A percentile compares a stretch with the other conserved stretches of the same genome.
These are phyloP conservation scores for Acrobasis repandana DNA, from an alignment of 2,888 invertebrate genomes.

Conservation along the genomic window DNA sequence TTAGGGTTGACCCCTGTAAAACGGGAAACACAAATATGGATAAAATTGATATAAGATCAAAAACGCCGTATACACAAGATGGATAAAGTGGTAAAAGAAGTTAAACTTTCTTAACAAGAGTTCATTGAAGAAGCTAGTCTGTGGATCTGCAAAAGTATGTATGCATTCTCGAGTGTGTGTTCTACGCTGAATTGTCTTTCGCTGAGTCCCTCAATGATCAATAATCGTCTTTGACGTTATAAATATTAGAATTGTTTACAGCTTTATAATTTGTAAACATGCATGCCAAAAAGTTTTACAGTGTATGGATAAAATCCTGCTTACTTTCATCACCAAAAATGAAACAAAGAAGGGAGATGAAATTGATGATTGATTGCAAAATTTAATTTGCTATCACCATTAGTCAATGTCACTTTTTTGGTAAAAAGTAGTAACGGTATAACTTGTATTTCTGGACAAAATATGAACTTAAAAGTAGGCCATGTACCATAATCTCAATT, in stretches of 20 bases:
- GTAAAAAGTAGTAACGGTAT: neutral
- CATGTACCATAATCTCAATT: neutral
- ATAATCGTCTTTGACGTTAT: no score
- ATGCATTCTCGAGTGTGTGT: no score
- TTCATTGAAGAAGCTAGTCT: no score
- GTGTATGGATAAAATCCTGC: neutral
- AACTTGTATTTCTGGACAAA: constrained; percentile 11
- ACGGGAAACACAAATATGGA: no score
- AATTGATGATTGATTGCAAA: constrained; percentile 17
- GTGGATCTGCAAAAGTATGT: no score
- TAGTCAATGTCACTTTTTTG: constrained; percentile 10
- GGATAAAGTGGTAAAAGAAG: no score
- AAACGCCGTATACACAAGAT: no score
- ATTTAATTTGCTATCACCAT: constrained; percentile 1
- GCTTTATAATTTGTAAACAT: no score
- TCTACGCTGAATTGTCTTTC: no score
- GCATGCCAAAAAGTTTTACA: neutral
- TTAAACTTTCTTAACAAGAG: no score
- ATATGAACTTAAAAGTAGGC: neutral
- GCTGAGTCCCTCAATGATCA: no score
- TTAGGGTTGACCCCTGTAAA: constrained; percentile 1
- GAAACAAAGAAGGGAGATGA: constrained; percentile 7
- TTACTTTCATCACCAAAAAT: neutral
- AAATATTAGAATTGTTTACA: no score
- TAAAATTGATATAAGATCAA: neutral